Conservation (phyloP, 2,113 vertebrate species). For the Maccullochella peelii region DNA sequence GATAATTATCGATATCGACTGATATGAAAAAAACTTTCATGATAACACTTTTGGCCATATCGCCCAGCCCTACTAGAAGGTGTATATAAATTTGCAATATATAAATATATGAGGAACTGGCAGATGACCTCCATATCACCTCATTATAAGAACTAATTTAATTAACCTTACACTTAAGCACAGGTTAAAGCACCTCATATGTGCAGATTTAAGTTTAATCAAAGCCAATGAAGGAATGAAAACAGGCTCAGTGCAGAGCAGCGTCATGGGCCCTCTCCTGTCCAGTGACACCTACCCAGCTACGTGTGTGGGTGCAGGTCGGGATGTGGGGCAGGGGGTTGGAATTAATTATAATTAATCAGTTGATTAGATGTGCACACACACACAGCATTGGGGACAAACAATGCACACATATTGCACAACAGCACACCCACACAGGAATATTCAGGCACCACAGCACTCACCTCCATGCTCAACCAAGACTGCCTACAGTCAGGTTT, state of each 20-base stretch:
- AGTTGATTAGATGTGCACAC: neutral
- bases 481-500: neutral
- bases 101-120: neutral
- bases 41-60: too few species aligned
- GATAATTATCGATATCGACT: too few species aligned
- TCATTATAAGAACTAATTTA: neutral
- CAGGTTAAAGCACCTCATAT: neutral
- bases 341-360: constrained; percentile 13
- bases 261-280: neutral
- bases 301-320: neutral
- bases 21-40: too few species aligned
- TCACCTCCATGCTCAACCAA: neutral
- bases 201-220: constrained; percentile 1
- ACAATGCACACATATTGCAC: neutral
- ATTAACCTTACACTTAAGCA: constrained; percentile 1
- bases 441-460: neutral
- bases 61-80: too few species aligned
- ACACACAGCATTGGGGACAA: neutral
- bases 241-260: neutral
- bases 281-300: neutral
- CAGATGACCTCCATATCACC: neutral
- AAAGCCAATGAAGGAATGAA: neutral
- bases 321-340: neutral
- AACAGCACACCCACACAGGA: neutral
- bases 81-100: neutral